A percentile compares a stretch with the other conserved stretches of the same genome.
These are phyloP conservation scores for Colletes latitarsis DNA, from an alignment of 1,140 invertebrate genomes.

Conservation along the genomic window DNA sequence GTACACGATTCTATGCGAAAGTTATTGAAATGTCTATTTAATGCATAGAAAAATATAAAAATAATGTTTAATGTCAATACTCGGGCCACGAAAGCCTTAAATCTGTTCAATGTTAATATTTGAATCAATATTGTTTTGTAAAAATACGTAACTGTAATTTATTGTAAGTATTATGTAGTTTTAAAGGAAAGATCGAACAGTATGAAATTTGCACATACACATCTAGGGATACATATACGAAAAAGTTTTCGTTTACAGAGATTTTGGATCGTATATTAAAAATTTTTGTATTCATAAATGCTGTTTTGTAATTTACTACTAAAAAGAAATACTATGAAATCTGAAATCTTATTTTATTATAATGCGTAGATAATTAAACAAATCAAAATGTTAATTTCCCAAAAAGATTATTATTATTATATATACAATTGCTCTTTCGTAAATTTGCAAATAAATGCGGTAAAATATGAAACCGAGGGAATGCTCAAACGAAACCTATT, in stretches of 20 bases:
- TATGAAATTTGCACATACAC: background rate
- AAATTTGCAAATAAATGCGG: background rate
- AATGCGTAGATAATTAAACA: background rate
- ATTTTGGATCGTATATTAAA: background rate
- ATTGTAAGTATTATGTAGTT: background rate
- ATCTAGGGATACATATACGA: background rate
- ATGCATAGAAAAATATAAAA: background rate
- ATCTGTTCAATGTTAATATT: background rate
- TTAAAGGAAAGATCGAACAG: background rate
- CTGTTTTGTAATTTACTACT: background rate
- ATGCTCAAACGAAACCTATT: no score
- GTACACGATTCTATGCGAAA: background rate
- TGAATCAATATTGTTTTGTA: background rate
- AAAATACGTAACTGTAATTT: conserved; percentile 13
- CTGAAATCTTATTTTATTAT: background rate
- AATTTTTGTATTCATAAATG: background rate
- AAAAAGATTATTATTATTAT: background rate
- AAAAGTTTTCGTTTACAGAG: conserved; percentile 6
- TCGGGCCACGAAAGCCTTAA: no score
- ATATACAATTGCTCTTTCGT: background rate
- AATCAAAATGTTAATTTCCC: background rate
- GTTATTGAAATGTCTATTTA: background rate
- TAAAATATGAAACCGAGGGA: background rate
- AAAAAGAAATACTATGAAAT: no score
- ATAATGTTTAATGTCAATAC: background rate